These are phyloP conservation scores for Caenorhabditis japonica DNA, from an alignment of 2,888 invertebrate genomes.

Conservation along the genomic window DNA sequence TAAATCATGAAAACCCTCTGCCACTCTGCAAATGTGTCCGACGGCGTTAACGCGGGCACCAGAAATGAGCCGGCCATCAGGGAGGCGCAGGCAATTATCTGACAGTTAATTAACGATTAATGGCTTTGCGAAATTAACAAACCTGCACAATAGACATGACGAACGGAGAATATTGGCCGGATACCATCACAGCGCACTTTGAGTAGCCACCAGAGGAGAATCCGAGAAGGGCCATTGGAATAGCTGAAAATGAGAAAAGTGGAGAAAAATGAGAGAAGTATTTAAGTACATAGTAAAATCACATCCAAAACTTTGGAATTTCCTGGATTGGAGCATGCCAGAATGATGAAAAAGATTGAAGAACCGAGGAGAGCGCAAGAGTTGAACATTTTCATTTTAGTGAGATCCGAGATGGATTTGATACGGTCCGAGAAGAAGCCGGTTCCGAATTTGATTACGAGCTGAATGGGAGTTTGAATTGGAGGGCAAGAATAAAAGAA, in stretches of 20 bases:
- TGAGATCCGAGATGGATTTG: constrained; percentile 59
- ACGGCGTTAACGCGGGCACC: constrained; percentile 63
- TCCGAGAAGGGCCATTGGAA: constrained; percentile 65
- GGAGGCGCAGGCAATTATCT: constrained; percentile 62
- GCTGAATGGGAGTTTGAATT: constrained; percentile 30
- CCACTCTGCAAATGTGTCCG: constrained; percentile 60
- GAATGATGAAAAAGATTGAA: constrained; percentile 64
- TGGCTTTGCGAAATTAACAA: not conserved
- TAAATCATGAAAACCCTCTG: constrained; percentile 61
- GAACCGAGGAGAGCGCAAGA: constrained; percentile 69
- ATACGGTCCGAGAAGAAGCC: constrained; percentile 64
- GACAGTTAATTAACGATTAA: constrained; percentile 7
- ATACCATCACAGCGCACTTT: constrained; percentile 65
- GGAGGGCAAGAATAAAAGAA: not conserved
- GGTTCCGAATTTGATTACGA: constrained; percentile 61
- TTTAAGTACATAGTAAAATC: constrained; percentile 44
- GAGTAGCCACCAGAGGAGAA: constrained; percentile 70
- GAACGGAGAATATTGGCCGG: constrained; percentile 65
- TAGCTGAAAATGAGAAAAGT: constrained; percentile 32
- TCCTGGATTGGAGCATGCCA: constrained; percentile 54
- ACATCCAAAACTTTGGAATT: constrained; percentile 52
- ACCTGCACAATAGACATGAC: constrained; percentile 70
- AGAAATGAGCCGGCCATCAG: constrained; percentile 67
- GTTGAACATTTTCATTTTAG: constrained; percentile 67
- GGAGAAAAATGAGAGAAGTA: not conserved